These are phyloP conservation scores for Enteromius viviparus DNA, from an alignment of 2,797 vertebrate species.

Conservation along the genomic window DNA sequence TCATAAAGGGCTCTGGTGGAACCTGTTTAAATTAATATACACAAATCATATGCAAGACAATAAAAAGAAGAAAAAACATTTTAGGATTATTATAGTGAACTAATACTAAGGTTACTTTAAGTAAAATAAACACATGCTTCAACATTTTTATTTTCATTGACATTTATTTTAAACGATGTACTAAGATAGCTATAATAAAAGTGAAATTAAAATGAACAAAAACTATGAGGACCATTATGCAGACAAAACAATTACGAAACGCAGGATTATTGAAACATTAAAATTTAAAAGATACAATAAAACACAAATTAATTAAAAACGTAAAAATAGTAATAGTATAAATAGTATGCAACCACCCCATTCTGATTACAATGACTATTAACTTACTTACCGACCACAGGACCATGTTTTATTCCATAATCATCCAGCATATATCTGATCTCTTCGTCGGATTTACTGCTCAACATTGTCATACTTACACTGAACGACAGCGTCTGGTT, in stretches of 20 bases:
- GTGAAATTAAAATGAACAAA: neutral
- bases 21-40: slow-evolving; percentile 55
- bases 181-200: neutral
- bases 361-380: neutral
- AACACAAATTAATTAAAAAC: neutral
- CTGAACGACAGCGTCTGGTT: neutral
- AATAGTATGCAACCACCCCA: neutral
- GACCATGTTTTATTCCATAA: slow-evolving; percentile 80
- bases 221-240: neutral
- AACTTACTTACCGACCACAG: slow-evolving; percentile 79
- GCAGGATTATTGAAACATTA: neutral
- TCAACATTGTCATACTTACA: slow-evolving; percentile 64
- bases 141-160: neutral
- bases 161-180: neutral
- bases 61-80: neutral
- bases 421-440: slow-evolving; percentile 73
- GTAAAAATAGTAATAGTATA: no score
- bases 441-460: slow-evolving; percentile 66
- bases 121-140: neutral
- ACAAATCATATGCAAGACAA: slow-evolving; percentile 41
- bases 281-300: neutral
- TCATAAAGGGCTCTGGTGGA: slow-evolving; percentile 77
- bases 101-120: neutral
- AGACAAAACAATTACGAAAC: neutral
- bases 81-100: neutral